Evolutionary conservation across 2,888 invertebrate species (phyloP), one percentile per base, ranked within the genome.

Genomic region (Tiliacea citrago): DNA sequence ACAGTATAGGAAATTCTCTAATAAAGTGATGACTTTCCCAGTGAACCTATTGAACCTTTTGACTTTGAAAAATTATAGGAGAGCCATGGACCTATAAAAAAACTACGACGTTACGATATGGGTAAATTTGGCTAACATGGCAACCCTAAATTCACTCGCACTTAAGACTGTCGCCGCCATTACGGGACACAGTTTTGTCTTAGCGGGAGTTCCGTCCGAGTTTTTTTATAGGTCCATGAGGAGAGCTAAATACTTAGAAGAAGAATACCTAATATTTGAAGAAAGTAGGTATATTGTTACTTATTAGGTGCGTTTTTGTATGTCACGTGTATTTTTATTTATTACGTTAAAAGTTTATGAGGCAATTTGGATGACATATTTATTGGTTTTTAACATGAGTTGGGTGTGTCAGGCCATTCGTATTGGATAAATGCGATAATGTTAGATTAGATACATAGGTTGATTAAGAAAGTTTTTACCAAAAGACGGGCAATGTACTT

Each of bases 1-100:
- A 76, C 21, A 35, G 16, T 49, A 66, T 66, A 55, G 49, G 66
- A 35, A 55, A 62, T 66, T 42, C 24, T 58, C 24, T 58, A 35
- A 47, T 53, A 21, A 51, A 51, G 29, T 73, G 18, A 73, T 53
- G 53, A 12, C 16, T 60, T 65, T 42, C 21, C 13, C 21, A 39
- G n/a, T 35, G 35, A 29, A 35, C 13, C 1, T 39, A 35, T 13
- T 18, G 10, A 35, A 39, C 3, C 29, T 61, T 61, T 60, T 49
- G 39, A n/a, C 24, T 55, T 55, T 2, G 12, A 53, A 47, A 49
- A 68, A 29, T 12, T 24, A 21, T 39, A 13, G 21, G 7, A 16
- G 6, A 49, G 21, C 8, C n/a, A n/a, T n/a, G n/a, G n/a, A n/a
- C n/a, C n/a, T n/a, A n/a, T n/a, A n/a, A n/a, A n/a, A n/a, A n/a